phyloP scores from a whole-genome alignment of 2,797 vertebrate genomes.

The Avahi laniger region DNA sequence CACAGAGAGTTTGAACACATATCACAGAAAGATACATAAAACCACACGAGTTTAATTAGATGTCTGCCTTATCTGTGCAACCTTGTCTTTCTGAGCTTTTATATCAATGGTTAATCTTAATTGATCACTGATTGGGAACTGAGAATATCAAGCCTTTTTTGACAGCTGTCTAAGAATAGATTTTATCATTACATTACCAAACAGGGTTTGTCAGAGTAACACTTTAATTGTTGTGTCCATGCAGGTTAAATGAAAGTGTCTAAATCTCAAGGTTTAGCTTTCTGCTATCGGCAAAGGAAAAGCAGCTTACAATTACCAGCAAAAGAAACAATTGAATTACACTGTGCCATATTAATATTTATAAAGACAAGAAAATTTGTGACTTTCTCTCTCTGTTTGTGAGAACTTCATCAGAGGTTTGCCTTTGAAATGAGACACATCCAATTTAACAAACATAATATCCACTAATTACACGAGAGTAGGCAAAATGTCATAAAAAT shows the following conservation, averaged over 20 bases:
- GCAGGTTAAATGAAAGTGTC: background rate
- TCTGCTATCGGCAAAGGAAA: background rate
- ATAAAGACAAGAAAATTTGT: slow-evolving; percentile 38
- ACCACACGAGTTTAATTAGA: background rate
- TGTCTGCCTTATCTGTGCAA: background rate
- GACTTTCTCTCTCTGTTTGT: background rate
- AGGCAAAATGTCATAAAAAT: slow-evolving; percentile 14
- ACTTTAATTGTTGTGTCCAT: slow-evolving; percentile 12
- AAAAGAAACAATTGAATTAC: slow-evolving; percentile 30
- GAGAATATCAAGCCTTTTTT: background rate
- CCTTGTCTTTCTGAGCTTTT: background rate
- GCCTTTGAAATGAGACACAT: slow-evolving; percentile 59
- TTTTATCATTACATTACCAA: background rate
- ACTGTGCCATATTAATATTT: slow-evolving; percentile 33
- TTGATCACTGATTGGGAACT: background rate
- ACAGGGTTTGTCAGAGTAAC: background rate
- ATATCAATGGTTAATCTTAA: slow-evolving; percentile 25
- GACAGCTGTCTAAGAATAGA: background rate
- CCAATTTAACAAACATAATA: slow-evolving; percentile 59
- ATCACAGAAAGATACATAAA: background rate
- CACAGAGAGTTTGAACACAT: background rate
- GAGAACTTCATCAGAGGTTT: slow-evolving; percentile 7
- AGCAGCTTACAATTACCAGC: background rate
- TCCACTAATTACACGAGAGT: slow-evolving; percentile 36
- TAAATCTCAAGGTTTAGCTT: background rate